phyloP scores from a whole-genome alignment of 2,797 vertebrate genomes.

The Euthynnus affinis region DNA sequence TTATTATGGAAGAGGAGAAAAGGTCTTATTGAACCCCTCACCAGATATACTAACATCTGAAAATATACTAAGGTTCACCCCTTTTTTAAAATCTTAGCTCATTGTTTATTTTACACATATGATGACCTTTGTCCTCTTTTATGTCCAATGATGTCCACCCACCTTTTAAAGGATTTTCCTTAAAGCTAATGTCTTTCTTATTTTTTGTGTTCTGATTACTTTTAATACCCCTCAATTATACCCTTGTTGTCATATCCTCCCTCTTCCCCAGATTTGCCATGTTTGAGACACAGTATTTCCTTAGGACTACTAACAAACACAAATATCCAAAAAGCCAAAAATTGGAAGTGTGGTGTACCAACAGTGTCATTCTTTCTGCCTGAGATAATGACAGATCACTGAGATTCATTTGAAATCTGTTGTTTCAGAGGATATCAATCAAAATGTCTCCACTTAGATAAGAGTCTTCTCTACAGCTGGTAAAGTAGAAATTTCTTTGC shows the following conservation, averaged over 20 bases:
- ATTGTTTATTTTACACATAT: slow-evolving; percentile 39
- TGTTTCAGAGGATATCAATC: slow-evolving; percentile 8
- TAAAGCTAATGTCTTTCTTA: background rate
- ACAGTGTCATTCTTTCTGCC: background rate
- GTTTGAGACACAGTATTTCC: background rate
- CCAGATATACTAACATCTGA: slow-evolving; percentile 46
- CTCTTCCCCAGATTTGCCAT: background rate
- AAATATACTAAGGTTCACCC: slow-evolving; percentile 23
- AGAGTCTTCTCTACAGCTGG: background rate
- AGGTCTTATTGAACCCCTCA: slow-evolving; percentile 46
- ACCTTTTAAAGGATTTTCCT: slow-evolving; percentile 6
- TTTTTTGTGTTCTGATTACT: background rate
- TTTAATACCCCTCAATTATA: background rate
- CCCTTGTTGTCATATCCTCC: background rate
- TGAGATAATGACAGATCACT: slow-evolving; percentile 4
- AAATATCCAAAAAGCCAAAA: slow-evolving; percentile 7
- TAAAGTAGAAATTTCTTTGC: slow-evolving; percentile 1
- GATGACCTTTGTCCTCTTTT: slow-evolving; percentile 18
- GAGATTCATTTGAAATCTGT: background rate
- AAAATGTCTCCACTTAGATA: background rate
- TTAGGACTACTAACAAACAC: background rate
- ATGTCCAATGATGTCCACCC: background rate
- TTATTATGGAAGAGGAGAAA: slow-evolving; percentile 45
- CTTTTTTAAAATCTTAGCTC: slow-evolving; percentile 51
- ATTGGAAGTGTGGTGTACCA: background rate